Evolutionary conservation across 2,113 vertebrate species (phyloP), one percentile per base, ranked within the genome.

Genomic region (Ramphastos sulfuratus): DNA sequence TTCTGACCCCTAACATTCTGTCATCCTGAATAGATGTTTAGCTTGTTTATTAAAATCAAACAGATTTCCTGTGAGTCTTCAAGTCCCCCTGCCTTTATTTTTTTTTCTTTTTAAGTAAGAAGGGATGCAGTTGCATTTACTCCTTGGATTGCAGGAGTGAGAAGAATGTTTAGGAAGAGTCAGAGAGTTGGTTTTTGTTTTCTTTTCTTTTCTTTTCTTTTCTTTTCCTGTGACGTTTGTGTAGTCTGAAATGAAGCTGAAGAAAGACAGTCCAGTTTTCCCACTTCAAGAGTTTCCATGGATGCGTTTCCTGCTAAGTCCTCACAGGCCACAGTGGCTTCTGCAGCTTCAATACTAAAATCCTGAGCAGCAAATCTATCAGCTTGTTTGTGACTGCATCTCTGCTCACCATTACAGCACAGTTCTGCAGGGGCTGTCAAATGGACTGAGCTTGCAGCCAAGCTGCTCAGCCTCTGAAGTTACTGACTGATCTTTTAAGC

Each of bases 281-380:
- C 54, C 69, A 71, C 27, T 90, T 89, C 61, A 39, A 83, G 73
- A 89, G 82, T 93, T 96, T 94, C 91, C 91, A 90, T 87, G 48
- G 72, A 25, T 91, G 37, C 18, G 27, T 95, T 91, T 94, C 79
- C 76, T 1, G 15, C 66, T 72, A 67, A 89, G 77, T 89, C 54
- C 33, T 91, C 72, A 54, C 27, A 71, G 75, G 73, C 33, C 69
- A 56, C 46, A 12, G 63, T 31, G 74, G 65, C 37, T 85, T 74
- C 69, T 91, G 48, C 48, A 80, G 71, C 55, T 91, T 92, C 67
- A 66, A 39, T 7, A 35, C 21, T 60, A 46, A 92, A 67, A 60
- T 52, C 27, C 50, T 17, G 14, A 84, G 50, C 3, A 1, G 17
- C 33, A 2, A 25, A 42, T 59, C 63, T 70, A 3, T 60, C 15